These are phyloP conservation scores for Drosophila leonis DNA, from an alignment of 2,888 invertebrate species.

Conservation along the genomic window DNA sequence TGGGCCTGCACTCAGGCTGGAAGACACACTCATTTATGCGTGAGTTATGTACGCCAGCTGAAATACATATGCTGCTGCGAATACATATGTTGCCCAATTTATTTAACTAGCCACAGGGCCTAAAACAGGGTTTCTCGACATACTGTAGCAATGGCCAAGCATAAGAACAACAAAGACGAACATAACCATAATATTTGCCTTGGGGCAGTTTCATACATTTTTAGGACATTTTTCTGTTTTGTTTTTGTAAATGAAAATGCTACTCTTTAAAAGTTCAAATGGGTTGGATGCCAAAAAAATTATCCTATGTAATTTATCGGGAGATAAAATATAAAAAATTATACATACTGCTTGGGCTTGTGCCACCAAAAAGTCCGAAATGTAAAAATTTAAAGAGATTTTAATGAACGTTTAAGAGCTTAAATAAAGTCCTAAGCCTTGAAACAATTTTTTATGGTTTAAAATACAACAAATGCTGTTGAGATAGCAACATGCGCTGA, in stretches of 20 bases:
- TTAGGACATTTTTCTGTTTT: conserved; percentile 24
- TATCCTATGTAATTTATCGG: not conserved
- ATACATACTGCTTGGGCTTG: not conserved
- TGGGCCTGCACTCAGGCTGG: not conserved
- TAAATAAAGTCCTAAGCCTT: no score
- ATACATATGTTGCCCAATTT: conserved; percentile 47
- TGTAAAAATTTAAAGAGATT: not conserved
- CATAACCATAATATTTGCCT: conserved; percentile 32
- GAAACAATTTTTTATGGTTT: no score
- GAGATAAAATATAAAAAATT: not conserved
- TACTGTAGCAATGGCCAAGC: not conserved
- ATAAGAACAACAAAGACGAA: conserved; percentile 16
- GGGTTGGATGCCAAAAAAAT: not conserved
- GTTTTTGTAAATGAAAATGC: conserved; percentile 3
- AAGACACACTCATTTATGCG: not conserved
- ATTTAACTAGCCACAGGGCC: conserved; percentile 33
- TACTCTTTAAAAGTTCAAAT: conserved; percentile 16
- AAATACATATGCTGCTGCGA: not conserved
- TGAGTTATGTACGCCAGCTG: not conserved
- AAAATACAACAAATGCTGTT: no score
- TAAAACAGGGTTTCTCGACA: not conserved
- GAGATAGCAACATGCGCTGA: no score
- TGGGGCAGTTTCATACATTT: conserved; percentile 38
- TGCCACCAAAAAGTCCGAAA: not conserved
- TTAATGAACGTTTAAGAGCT: not conserved